These are phyloP conservation scores for Pao palembangensis DNA, from an alignment of 2,113 vertebrate genomes.

Conservation along the genomic window DNA sequence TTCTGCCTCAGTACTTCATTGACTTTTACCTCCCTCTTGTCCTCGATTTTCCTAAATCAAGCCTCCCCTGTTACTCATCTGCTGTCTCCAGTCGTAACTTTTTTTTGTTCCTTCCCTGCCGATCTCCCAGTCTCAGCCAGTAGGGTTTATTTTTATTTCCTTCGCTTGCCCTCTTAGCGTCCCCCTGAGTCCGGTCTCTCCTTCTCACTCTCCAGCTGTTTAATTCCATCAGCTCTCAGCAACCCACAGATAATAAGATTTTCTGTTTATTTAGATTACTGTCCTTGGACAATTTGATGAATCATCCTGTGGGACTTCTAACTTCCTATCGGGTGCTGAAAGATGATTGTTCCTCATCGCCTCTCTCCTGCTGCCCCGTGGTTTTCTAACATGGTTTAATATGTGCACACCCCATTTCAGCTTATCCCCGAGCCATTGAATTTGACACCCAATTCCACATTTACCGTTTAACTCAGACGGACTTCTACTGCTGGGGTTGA, in stretches of 20 bases:
- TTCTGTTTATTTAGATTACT: neutral
- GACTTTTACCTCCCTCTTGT: conserved; percentile 12
- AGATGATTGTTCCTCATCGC: too few species aligned
- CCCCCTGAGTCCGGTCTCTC: neutral
- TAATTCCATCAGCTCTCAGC: neutral
- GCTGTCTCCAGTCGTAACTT: conserved; percentile 8
- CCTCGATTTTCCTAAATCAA: conserved; percentile 9
- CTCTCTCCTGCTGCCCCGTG: too few species aligned
- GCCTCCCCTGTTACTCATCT: conserved; percentile 25
- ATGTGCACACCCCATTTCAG: too few species aligned
- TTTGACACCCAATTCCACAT: too few species aligned
- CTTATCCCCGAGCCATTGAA: too few species aligned
- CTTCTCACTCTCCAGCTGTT: conserved; percentile 3
- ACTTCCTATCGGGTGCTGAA: too few species aligned
- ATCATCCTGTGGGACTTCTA: neutral
- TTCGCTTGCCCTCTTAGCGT: neutral
- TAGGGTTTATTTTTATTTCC: neutral
- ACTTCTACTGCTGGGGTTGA: too few species aligned
- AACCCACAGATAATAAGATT: neutral
- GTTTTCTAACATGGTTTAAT: too few species aligned
- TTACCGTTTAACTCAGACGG: too few species aligned
- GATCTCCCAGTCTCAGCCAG: conserved; percentile 13
- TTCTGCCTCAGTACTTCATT: conserved; percentile 36
- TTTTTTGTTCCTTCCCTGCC: conserved; percentile 3
- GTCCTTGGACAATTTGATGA: neutral